Conservation (phyloP, 2,888 invertebrate species). For the Chaetogeoica ovagalla region DNA sequence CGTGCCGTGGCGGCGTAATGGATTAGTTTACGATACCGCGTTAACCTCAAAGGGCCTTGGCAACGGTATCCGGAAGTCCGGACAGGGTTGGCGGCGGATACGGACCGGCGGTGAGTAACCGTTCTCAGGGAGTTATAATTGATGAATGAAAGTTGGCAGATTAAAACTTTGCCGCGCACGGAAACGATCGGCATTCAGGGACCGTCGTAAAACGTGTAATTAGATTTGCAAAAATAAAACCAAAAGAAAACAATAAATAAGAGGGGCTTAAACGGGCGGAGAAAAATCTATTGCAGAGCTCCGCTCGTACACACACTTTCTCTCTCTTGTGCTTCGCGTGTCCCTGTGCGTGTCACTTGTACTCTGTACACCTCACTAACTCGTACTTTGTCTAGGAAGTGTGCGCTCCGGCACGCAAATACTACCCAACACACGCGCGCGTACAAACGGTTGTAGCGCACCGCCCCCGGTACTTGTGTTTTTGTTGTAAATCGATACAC, state of each 20-base stretch:
- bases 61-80: slow-evolving; percentile 26
- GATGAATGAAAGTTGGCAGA: slow-evolving; percentile 52
- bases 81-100: not conserved
- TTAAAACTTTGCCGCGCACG: slow-evolving; percentile 43
- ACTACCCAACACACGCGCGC: no score
- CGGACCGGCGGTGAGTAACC: not conserved
- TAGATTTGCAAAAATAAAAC: slow-evolving; percentile 45
- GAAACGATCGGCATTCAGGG: slow-evolving; percentile 50
- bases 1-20: slow-evolving; percentile 37
- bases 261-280: not conserved
- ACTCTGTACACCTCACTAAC: no score
- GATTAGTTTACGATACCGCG: slow-evolving; percentile 50
- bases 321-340: no score
- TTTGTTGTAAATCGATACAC: no score
- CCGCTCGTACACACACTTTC: no score
- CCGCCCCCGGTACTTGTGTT: no score
- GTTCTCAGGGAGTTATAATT: slow-evolving; percentile 4
- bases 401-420: no score
- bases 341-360: no score
- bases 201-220: slow-evolving; percentile 44
- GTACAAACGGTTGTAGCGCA: no score
- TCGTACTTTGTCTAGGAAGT: no score
- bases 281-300: slow-evolving; percentile 28
- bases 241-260: slow-evolving; percentile 42
- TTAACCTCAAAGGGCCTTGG: slow-evolving; percentile 43